phyloP scores from a whole-genome alignment of 2,797 vertebrate species.

The Lindbergichthys nudifrons region DNA sequence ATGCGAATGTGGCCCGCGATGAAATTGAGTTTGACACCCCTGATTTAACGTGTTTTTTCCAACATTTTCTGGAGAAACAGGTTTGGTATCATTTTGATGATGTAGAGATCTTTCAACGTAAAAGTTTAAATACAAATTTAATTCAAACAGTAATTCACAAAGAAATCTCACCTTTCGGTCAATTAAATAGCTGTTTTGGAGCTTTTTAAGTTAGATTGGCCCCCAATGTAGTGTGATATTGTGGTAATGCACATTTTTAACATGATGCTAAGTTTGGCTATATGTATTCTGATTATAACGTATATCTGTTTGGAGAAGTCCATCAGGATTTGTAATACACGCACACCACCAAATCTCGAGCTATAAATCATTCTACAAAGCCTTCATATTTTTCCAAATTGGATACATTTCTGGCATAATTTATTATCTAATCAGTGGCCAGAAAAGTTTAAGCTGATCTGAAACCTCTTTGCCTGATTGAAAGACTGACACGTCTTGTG shows the following conservation, averaged over 20 bases:
- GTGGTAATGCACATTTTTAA: not conserved
- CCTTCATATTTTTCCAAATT: slow-evolving; percentile 68
- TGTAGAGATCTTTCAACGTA: not conserved
- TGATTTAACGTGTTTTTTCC: not conserved
- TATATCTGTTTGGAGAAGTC: slow-evolving; percentile 20
- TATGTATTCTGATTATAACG: not conserved
- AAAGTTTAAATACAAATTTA: not conserved
- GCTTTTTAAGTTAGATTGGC: not conserved
- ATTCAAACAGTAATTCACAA: not conserved
- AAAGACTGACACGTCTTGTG: slow-evolving; percentile 76
- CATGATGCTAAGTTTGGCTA: slow-evolving; percentile 6
- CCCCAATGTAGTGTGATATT: not conserved
- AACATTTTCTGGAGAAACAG: not conserved
- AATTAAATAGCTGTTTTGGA: not conserved
- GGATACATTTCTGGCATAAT: slow-evolving; percentile 71
- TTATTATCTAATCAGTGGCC: slow-evolving; percentile 80
- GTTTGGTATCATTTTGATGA: not conserved
- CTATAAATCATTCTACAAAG: slow-evolving; percentile 71
- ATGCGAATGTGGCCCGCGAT: too few relatives aligned
- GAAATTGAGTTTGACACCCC: too few relatives aligned
- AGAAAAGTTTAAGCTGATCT: slow-evolving; percentile 77
- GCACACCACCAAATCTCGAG: slow-evolving; percentile 58
- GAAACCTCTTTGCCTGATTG: slow-evolving; percentile 74
- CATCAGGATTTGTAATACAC: slow-evolving; percentile 35
- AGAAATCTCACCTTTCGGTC: not conserved